phyloP scores from a whole-genome alignment of 2,797 vertebrate species.

The Myripristis murdjan region DNA sequence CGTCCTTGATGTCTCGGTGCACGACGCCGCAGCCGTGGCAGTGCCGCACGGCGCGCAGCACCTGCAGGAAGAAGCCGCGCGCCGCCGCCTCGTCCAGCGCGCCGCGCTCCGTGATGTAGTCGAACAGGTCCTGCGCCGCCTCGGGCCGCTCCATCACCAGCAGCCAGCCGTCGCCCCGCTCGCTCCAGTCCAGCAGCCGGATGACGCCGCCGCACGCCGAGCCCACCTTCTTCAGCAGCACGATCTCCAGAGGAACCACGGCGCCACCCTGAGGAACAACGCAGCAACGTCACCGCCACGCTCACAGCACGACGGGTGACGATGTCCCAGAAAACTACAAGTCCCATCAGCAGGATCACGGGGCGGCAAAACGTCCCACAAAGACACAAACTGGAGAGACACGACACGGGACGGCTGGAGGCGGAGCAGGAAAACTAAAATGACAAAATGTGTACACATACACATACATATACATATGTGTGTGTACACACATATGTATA shows the following conservation, averaged over 20 bases:
- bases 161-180: conserved; percentile 88
- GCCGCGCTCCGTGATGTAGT: conserved; percentile 92
- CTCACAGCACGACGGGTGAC: no score
- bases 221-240: conserved; percentile 91
- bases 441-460: no score
- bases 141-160: conserved; percentile 92
- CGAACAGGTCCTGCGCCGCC: conserved; percentile 90
- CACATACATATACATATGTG: no score
- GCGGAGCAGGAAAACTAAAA: no score
- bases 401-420: no score
- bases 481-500: no score
- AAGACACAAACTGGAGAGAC: no score
- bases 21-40: conserved; percentile 91
- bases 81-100: conserved; percentile 90
- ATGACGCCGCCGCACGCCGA: conserved; percentile 89
- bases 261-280: conserved; percentile 85
- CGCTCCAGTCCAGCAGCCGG: conserved; percentile 92
- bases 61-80: conserved; percentile 89
- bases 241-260: conserved; percentile 90
- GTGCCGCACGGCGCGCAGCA: conserved; percentile 90
- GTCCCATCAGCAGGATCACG: not conserved
- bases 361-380: no score
- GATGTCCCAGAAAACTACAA: no score
- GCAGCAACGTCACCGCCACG: no score
- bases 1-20: conserved; percentile 92